Evolutionary conservation across 2,797 vertebrate genomes (phyloP).

Genomic region (Channallabes apus): DNA sequence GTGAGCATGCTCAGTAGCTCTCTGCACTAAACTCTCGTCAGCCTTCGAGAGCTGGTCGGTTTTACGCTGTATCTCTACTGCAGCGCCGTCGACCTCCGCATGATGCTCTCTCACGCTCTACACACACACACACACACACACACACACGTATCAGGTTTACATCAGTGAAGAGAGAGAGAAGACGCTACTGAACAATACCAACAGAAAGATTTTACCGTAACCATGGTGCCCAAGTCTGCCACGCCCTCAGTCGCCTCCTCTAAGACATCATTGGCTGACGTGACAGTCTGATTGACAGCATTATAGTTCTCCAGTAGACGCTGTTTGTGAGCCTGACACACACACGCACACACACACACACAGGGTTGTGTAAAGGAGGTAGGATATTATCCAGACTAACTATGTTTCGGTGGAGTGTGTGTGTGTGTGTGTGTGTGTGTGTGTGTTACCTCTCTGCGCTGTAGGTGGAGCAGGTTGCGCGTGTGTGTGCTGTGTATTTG

Average conservation of each 20-base stretch:
- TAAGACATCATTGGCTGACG: conserved; percentile 64
- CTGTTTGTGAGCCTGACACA: conserved; percentile 64
- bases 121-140: conserved; percentile 37
- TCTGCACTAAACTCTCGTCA: conserved; percentile 81
- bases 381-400: too few relatives aligned
- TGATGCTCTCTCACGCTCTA: conserved; percentile 86
- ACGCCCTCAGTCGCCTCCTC: conserved; percentile 61
- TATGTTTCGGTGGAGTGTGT: not conserved
- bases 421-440: too few relatives aligned
- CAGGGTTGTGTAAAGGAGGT: not conserved
- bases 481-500: too few relatives aligned
- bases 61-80: conserved; percentile 77
- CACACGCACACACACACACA: conserved; percentile 22
- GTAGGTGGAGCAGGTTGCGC: too few relatives aligned
- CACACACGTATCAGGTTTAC: not conserved
- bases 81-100: conserved; percentile 90
- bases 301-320: conserved; percentile 66
- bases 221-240: conserved; percentile 74
- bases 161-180: not conserved
- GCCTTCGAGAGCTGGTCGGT: conserved; percentile 79
- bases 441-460: too few relatives aligned
- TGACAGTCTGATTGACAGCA: conserved; percentile 71
- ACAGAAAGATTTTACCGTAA: conserved; percentile 74
- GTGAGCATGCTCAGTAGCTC: conserved; percentile 77
- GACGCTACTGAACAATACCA: not conserved